Evolutionary conservation across 2,797 vertebrate genomes (phyloP).

Genomic region (Anguilla pacifica): DNA sequence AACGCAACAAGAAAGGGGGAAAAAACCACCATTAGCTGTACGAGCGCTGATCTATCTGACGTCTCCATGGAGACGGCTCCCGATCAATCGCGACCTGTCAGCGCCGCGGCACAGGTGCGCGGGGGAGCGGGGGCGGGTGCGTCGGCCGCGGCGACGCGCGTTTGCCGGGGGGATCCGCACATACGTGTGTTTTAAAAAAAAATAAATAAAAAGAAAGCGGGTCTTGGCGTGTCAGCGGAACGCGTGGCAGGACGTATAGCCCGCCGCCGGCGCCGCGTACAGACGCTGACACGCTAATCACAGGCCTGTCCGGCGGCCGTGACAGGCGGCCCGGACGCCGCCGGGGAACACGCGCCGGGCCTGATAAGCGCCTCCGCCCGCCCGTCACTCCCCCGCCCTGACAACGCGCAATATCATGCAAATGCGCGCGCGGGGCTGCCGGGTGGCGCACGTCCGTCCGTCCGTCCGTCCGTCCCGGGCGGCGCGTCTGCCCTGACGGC

Average conservation of each 20-base stretch:
- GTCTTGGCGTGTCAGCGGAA: not conserved
- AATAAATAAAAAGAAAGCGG: not conserved
- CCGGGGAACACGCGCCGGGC: constrained; percentile 42
- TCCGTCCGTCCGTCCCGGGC: not conserved
- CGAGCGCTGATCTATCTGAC: constrained; percentile 43
- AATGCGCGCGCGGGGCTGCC: constrained; percentile 57
- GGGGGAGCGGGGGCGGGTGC: constrained; percentile 55
- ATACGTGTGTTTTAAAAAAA: not conserved
- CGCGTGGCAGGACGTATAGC: constrained; percentile 67
- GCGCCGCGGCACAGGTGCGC: constrained; percentile 46
- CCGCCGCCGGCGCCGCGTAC: constrained; percentile 66
- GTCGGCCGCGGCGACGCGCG: constrained; percentile 68
- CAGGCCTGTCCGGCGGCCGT: constrained; percentile 70
- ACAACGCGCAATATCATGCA: constrained; percentile 78
- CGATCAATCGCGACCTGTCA: constrained; percentile 75
- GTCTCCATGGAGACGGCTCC: constrained; percentile 55
- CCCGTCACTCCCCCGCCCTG: constrained; percentile 65
- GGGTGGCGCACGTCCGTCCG: no score
- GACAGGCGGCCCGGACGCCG: constrained; percentile 54
- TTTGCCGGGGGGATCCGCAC: constrained; percentile 7
- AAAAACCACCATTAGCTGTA: constrained; percentile 22
- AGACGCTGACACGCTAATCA: constrained; percentile 80
- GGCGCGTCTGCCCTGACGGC: not conserved
- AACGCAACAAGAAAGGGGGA: not conserved
- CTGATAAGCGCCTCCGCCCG: constrained; percentile 67